Percentiles rank a stretch among this genome's conserved stretches.
These are phyloP conservation scores for Microctonus hyperodae DNA, from an alignment of 2,888 invertebrate genomes.

Conservation along the genomic window DNA sequence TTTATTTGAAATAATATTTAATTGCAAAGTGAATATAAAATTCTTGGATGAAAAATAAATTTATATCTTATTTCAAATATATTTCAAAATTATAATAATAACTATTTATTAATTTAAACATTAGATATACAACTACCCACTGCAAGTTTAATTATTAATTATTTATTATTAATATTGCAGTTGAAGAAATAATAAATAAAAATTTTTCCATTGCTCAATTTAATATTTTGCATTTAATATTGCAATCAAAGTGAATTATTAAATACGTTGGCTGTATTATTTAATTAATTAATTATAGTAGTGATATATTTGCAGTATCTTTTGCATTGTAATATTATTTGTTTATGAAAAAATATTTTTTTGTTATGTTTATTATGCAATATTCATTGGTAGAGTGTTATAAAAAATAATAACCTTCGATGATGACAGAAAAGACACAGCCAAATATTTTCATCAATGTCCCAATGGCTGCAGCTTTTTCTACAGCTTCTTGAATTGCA, in stretches of 20 bases:
- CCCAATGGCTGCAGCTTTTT: constrained; percentile 56
- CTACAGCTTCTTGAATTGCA: constrained; percentile 54
- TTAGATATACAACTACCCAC: not conserved
- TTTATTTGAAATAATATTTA: no score
- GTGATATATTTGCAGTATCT: not conserved
- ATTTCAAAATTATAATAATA: not conserved
- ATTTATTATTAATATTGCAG: not conserved
- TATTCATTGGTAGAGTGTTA: not conserved
- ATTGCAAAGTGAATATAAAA: not conserved
- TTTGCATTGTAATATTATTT: no score
- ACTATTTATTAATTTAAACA: not conserved
- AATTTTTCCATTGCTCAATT: not conserved
- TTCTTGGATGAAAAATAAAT: not conserved
- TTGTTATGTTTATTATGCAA: not conserved
- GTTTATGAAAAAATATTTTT: not conserved
- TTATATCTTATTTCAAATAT: not conserved
- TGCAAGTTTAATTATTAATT: not conserved
- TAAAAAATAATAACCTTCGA: constrained; percentile 48
- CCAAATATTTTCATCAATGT: constrained; percentile 51
- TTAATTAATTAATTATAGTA: not conserved
- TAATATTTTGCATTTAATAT: not conserved
- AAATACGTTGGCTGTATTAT: not conserved
- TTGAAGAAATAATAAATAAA: not conserved
- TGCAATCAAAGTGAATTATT: not conserved
- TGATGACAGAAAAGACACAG: constrained; percentile 59